Base-by-base conservation (phyloP, 2,888 invertebrate genomes). In the Plebejus anna region DNA sequence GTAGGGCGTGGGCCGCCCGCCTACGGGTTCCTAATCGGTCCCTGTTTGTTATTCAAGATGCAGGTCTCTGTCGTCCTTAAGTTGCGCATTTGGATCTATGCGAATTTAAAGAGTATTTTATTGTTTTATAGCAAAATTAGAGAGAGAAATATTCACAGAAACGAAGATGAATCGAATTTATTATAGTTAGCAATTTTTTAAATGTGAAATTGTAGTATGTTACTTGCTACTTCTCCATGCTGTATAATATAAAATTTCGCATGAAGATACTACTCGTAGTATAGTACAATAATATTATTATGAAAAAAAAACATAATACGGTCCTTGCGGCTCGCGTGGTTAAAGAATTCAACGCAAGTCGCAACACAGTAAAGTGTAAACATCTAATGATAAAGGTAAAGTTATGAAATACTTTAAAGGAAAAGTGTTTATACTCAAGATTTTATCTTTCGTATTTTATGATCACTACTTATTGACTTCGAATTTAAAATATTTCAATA, bases 31-130 rank as follows among this genome's bases (percentile, higher is more conserved):
- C 83, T 80, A 80, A 83, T 82, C 81, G 82, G 80, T 84, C 83
- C 83, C 83, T 81, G 86, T 86, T 84, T 87, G 87, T 88, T 87
- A 88, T 89, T 88, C 88, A 87, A 84, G 75, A 79, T 80, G 51
- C 70, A 76, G 51, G n/a, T 42, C 61, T 66, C 38, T n/a, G 22
- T 38, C 38, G 71, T 71, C n/a, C 38, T 71, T 36, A 66, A 32
- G 13, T 66, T 66, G 66, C 3, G 16, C 13, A 16, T 32, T 32
- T 5, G 13, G 13, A 66, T 5, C 4, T 28, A 61, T 28, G 61
- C 28, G 61, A 61, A 22, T 59, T 59, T 22, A 7, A 59, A 59
- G 28, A 4, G 11, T 16, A 11, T 32, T 66, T 32, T 66, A 66
- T 66, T 1, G 32, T 66, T 66, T 66, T 13, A 4, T 4, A 28